These are phyloP conservation scores for Drosophila willistoni DNA, from an alignment of 1,140 invertebrate genomes.

Conservation along the genomic window DNA sequence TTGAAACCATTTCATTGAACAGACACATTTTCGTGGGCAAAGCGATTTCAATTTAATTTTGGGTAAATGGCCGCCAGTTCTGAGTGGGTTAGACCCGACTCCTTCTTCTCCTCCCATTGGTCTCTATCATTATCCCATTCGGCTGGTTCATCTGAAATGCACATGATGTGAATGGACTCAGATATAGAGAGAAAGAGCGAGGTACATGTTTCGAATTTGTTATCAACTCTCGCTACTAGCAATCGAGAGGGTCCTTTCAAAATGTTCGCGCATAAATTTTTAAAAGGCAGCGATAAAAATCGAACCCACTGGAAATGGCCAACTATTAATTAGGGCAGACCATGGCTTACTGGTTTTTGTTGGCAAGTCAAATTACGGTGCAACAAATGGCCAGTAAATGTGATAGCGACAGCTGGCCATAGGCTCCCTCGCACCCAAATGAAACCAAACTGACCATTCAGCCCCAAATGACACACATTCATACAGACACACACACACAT, in stretches of 20 bases:
- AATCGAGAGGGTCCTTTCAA: conserved; percentile 8
- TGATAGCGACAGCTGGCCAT: conserved; percentile 48
- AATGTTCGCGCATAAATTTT: conserved; percentile 62
- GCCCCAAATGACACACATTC: conserved; percentile 30
- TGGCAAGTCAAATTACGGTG: conserved; percentile 63
- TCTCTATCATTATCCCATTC: neutral
- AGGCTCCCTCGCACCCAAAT: conserved; percentile 23
- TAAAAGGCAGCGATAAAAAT: conserved; percentile 67
- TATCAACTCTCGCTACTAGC: conserved; percentile 56
- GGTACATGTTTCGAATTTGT: conserved; percentile 72
- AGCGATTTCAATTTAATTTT: conserved; percentile 74
- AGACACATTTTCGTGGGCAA: conserved; percentile 19
- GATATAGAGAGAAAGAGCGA: neutral
- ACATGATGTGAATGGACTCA: conserved; percentile 44
- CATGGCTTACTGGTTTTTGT: conserved; percentile 28
- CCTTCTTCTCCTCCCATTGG: neutral
- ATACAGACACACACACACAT: neutral
- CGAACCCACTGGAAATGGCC: conserved; percentile 66
- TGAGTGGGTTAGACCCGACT: neutral
- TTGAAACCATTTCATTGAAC: conserved; percentile 47
- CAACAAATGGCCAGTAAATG: conserved; percentile 70
- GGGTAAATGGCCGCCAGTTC: conserved; percentile 41
- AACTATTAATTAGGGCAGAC: conserved; percentile 75
- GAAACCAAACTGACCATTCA: conserved; percentile 35
- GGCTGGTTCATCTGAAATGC: conserved; percentile 64